Evolutionary conservation across 2,888 invertebrate species (phyloP), one percentile per base, ranked within the genome.

Genomic region (Cataglyphis cursor): DNA sequence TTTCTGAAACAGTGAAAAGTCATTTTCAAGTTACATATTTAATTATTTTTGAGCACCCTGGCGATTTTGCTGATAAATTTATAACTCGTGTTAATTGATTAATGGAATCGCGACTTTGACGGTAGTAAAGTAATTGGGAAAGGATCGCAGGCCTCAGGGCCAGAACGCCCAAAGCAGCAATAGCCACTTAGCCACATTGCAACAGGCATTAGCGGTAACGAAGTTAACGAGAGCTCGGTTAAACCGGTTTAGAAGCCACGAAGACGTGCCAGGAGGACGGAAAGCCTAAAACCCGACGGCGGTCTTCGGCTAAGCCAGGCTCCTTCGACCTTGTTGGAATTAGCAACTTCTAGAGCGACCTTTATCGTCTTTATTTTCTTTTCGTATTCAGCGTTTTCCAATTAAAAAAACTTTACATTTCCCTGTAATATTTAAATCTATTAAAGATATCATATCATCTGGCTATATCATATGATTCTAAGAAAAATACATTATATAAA

Each of bases 161-260:
- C 62, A 84, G 90, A 89, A 90, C 86, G 91, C 92, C 91, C 85
- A 88, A 90, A 89, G 91, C 89, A 91, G 91, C 90, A 91, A 92
- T 89, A 90, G 91, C 92, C 92, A 93, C 92, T 92, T 92, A 92
- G 92, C 90, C 90, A 89, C 93, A 93, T 93, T 93, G 93, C 93
- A 90, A 90, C 90, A 90, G 88, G 92, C 90, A 92, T 94, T 93
- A 93, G 90, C 88, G 91, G 90, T 93, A 94, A 94, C 92, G 85
- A 90, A 92, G 92, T 94, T 93, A 94, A 94, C 93, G 92, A 92
- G 92, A 93, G 92, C 93, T 90, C 90, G 91, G 92, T 93, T 93
- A 93, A 93, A 93, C 90, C 91, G 92, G 83, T 89, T 89, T 88
- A 86, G 81, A 84, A 78, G 85, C 76, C 82, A 86, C 85, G 78